These are phyloP conservation scores for Portunus trituberculatus DNA, from an alignment of 1,140 invertebrate species.

Conservation along the genomic window DNA sequence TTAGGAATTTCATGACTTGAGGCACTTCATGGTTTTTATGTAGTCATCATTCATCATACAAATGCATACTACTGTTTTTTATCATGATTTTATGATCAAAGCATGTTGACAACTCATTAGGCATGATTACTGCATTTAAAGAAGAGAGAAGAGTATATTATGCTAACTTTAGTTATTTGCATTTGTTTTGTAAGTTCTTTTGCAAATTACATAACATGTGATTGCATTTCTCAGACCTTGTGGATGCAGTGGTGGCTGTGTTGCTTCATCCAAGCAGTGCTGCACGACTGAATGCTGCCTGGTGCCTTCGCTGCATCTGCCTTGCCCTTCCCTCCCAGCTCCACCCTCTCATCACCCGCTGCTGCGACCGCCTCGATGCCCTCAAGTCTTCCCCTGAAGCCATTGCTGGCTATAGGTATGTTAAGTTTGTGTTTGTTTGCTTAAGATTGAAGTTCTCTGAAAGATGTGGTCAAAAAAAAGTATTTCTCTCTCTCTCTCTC, in stretches of 20 bases:
- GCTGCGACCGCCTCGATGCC: constrained; percentile 92
- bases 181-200: neutral
- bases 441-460: too few relatives aligned
- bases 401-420: constrained; percentile 94
- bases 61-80: too few relatives aligned
- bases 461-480: too few relatives aligned
- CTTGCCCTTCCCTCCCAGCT: constrained; percentile 96
- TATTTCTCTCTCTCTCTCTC: too few relatives aligned
- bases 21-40: too few relatives aligned
- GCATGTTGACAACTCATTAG: too few relatives aligned
- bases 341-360: constrained; percentile 91
- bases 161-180: neutral
- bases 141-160: neutral
- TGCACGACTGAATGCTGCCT: constrained; percentile 94
- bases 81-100: too few relatives aligned
- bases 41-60: too few relatives aligned
- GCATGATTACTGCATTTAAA: neutral
- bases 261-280: constrained; percentile 96
- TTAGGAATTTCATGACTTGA: too few relatives aligned
- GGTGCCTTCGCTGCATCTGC: constrained; percentile 95
- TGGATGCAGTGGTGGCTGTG: constrained; percentile 88
- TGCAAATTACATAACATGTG: neutral
- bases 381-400: constrained; percentile 95
- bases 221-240: constrained; percentile 78
- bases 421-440: neutral